phyloP scores from a whole-genome alignment of 2,888 invertebrate species.

The Heliconius ismenius region DNA sequence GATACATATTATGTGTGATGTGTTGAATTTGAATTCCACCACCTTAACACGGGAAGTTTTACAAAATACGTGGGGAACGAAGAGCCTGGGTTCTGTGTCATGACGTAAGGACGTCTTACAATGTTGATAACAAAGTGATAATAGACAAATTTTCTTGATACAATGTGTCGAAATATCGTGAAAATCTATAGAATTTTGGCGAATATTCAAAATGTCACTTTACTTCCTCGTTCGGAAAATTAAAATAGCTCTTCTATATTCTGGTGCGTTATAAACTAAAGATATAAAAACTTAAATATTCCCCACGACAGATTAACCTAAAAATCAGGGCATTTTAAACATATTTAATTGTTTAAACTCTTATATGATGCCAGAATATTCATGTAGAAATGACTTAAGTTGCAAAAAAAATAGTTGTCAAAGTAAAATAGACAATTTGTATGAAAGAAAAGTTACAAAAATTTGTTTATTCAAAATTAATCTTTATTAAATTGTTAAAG shows the following conservation, averaged over 20 bases:
- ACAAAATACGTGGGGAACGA: neutral
- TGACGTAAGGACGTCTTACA: too few relatives aligned
- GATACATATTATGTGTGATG: too few relatives aligned
- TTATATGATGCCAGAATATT: constrained; percentile 2
- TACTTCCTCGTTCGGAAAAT: constrained; percentile 34
- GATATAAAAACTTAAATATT: neutral
- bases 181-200: constrained; percentile 34
- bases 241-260: constrained; percentile 7
- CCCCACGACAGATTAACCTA: constrained; percentile 4
- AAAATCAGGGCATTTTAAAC: neutral
- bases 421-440: too few relatives aligned
- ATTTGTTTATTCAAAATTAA: too few relatives aligned
- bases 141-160: neutral
- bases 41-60: neutral
- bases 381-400: neutral
- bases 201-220: constrained; percentile 35
- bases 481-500: too few relatives aligned
- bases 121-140: too few relatives aligned
- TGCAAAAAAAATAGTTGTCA: neutral
- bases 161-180: constrained; percentile 22
- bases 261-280: neutral
- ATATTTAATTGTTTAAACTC: neutral
- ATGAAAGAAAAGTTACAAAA: too few relatives aligned
- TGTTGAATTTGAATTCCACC: neutral
- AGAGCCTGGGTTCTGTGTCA: too few relatives aligned